Evolutionary conservation across 2,113 vertebrate species (phyloP).

Genomic region (Rhinogobius similis): DNA sequence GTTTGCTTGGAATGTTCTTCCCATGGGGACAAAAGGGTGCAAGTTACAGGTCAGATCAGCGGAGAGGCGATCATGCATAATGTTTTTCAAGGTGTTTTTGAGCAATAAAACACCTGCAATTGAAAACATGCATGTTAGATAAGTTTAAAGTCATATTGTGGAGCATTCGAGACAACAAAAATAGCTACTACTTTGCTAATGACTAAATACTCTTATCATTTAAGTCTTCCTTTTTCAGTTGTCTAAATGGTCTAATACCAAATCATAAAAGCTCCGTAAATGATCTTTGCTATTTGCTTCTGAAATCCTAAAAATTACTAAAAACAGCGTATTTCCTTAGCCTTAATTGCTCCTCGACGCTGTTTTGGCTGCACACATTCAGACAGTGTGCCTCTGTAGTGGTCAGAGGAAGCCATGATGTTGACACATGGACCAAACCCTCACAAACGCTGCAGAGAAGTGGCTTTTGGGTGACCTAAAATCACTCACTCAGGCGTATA

Average conservation of each 20-base stretch:
- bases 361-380: slow-evolving; percentile 22
- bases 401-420: slow-evolving; percentile 40
- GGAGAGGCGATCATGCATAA: not conserved
- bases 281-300: not conserved
- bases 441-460: slow-evolving; percentile 23
- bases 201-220: too few species aligned
- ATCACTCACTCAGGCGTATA: slow-evolving; percentile 32
- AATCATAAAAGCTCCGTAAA: not conserved
- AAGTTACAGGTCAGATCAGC: not conserved
- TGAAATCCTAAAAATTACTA: not conserved
- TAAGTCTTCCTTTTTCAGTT: too few species aligned
- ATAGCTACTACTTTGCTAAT: not conserved
- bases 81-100: too few species aligned
- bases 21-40: not conserved
- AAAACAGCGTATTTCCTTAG: not conserved
- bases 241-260: not conserved
- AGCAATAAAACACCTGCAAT: too few species aligned
- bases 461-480: slow-evolving; percentile 53
- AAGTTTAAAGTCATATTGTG: not conserved
- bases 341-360: slow-evolving; percentile 1
- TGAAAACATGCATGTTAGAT: too few species aligned
- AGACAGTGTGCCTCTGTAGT: slow-evolving; percentile 44
- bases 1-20: not conserved
- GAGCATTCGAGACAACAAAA: not conserved
- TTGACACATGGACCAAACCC: slow-evolving; percentile 40